A percentile compares a stretch with the other conserved stretches of the same genome.
These are phyloP conservation scores for Myopa testacea DNA, from an alignment of 2,888 invertebrate species.

Conservation along the genomic window DNA sequence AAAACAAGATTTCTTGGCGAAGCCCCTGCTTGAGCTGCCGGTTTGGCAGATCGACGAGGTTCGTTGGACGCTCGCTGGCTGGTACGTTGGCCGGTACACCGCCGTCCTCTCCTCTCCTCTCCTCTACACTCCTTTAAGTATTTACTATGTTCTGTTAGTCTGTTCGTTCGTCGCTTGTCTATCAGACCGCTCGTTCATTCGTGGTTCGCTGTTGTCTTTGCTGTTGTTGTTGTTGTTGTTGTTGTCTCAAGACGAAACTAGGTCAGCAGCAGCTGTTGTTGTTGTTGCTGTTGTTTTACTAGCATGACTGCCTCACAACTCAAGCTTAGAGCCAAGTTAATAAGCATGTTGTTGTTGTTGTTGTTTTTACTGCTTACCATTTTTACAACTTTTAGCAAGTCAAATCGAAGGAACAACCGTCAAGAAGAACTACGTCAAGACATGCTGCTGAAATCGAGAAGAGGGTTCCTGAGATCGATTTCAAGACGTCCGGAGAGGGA, in stretches of 20 bases:
- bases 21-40: slow-evolving; percentile 27
- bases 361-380: slow-evolving; percentile 33
- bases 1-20: slow-evolving; percentile 33
- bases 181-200: neutral
- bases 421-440: neutral
- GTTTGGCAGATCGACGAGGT: slow-evolving; percentile 1
- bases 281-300: slow-evolving; percentile 9
- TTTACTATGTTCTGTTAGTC: slow-evolving; percentile 4
- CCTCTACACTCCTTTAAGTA: neutral
- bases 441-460: neutral
- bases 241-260: slow-evolving; percentile 54
- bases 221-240: neutral
- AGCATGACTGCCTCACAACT: slow-evolving; percentile 22
- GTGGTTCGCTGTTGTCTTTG: neutral
- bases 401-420: slow-evolving; percentile 5
- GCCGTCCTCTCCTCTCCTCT: neutral
- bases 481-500: too few relatives aligned
- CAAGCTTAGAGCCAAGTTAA: slow-evolving; percentile 34
- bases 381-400: slow-evolving; percentile 39
- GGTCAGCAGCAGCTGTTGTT: slow-evolving; percentile 47
- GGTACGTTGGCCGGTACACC: slow-evolving; percentile 4
- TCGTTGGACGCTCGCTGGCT: slow-evolving; percentile 18
- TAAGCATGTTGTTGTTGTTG: slow-evolving; percentile 25
- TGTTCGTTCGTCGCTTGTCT: neutral
- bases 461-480: too few relatives aligned